Evolutionary conservation across 2,888 invertebrate genomes (phyloP).

Genomic region (Pammene fasciana): DNA sequence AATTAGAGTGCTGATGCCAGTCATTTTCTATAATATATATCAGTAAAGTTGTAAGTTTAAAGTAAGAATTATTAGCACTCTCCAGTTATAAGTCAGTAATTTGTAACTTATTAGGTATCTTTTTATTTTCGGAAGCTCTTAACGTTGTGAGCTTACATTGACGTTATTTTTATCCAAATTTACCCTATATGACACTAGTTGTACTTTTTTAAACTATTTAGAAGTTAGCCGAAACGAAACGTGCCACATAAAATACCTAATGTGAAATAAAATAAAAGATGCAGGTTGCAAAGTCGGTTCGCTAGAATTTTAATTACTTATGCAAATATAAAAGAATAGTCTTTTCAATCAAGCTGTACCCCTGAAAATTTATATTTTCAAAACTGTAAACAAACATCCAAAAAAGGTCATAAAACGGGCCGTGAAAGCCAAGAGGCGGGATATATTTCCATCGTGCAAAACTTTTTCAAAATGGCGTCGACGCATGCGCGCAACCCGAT

Average conservation of each 20-base stretch:
- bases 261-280: no score
- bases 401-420: constrained; percentile 25
- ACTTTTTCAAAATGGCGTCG: constrained; percentile 52
- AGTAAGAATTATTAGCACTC: no score
- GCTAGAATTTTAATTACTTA: neutral
- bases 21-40: no score
- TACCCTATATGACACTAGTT: neutral
- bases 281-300: neutral
- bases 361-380: constrained; percentile 1
- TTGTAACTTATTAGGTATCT: no score
- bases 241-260: no score
- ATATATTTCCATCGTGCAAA: constrained; percentile 39
- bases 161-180: no score
- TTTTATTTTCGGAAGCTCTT: no score
- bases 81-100: no score
- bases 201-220: neutral
- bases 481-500: constrained; percentile 44
- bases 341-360: neutral
- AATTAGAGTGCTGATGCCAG: no score
- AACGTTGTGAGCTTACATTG: neutral
- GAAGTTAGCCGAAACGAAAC: no score
- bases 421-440: constrained; percentile 35
- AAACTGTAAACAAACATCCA: constrained; percentile 22
- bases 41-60: no score
- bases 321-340: neutral